These are phyloP conservation scores for Prunella strophiata DNA, from an alignment of 2,797 vertebrate genomes.

Conservation along the genomic window DNA sequence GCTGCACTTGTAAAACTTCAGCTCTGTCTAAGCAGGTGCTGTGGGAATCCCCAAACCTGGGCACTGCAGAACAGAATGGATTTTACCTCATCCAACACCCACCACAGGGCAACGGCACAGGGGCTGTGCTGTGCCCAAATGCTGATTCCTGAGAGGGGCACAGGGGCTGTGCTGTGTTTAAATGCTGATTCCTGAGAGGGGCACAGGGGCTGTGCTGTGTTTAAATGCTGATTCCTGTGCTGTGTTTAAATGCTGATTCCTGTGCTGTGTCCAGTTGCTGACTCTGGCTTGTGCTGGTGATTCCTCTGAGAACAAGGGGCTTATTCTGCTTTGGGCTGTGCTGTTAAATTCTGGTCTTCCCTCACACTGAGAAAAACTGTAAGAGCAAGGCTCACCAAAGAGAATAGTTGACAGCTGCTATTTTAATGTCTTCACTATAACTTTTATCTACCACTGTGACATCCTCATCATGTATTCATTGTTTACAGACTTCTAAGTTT, in stretches of 20 bases:
- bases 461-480: background rate
- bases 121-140: rapidly evolving
- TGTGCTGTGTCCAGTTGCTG: rapidly evolving
- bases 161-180: background rate
- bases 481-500: background rate
- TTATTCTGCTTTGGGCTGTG: background rate
- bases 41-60: too few species aligned
- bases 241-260: background rate
- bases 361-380: background rate
- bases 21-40: background rate
- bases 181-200: background rate
- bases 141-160: background rate
- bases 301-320: too few species aligned
- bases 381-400: background rate
- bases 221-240: too few species aligned
- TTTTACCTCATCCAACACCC: rapidly evolving
- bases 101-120: rapidly evolving
- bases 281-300: rapidly evolving
- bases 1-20: background rate
- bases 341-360: background rate
- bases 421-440: background rate
- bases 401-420: background rate
- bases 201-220: background rate
- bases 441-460: background rate
- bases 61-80: background rate